Evolutionary conservation across 1,140 invertebrate species (phyloP).

Genomic region (Drosophila prosaltans): DNA sequence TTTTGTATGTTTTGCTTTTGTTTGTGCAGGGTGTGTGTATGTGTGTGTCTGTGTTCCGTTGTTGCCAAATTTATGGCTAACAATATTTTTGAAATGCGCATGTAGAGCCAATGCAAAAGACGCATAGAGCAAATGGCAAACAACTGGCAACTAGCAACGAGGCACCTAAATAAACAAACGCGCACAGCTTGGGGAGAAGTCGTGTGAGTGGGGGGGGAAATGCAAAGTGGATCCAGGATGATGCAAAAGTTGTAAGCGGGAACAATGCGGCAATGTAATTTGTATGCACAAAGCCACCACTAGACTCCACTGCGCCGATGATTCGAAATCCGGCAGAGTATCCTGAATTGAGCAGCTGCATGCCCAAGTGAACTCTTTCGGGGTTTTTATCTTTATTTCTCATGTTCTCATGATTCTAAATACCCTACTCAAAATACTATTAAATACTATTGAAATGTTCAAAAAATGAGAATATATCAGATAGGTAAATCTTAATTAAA

Average conservation of each 20-base stretch:
- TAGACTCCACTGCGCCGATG: slow-evolving; percentile 19
- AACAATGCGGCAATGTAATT: slow-evolving; percentile 65
- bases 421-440: slow-evolving; percentile 14
- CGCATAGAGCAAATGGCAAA: slow-evolving; percentile 65
- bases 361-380: slow-evolving; percentile 58
- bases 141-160: slow-evolving; percentile 52
- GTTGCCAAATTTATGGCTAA: slow-evolving; percentile 75
- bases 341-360: slow-evolving; percentile 50
- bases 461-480: neutral
- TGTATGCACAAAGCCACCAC: slow-evolving; percentile 69
- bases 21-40: neutral
- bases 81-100: slow-evolving; percentile 69
- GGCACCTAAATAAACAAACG: slow-evolving; percentile 70
- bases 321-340: slow-evolving; percentile 32
- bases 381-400: slow-evolving; percentile 65
- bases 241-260: slow-evolving; percentile 32
- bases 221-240: slow-evolving; percentile 6
- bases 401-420: slow-evolving; percentile 43
- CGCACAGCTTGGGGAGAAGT: slow-evolving; percentile 15
- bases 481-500: neutral
- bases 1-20: neutral
- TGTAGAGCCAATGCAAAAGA: slow-evolving; percentile 34
- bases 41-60: slow-evolving; percentile 32
- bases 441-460: neutral
- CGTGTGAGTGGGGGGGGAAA: neutral